Evolutionary conservation across 2,113 vertebrate species (phyloP).

Genomic region (Octodon degus): DNA sequence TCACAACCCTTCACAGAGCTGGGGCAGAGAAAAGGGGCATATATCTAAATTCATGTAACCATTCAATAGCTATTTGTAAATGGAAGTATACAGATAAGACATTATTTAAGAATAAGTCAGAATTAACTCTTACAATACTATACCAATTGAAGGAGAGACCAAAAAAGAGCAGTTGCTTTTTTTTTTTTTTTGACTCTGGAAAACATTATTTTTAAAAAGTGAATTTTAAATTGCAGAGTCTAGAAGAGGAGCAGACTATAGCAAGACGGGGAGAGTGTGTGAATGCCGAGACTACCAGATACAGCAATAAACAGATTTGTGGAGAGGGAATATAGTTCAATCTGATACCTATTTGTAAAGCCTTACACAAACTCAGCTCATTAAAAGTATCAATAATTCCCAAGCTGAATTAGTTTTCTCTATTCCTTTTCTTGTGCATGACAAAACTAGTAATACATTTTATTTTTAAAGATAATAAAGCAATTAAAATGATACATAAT

Average conservation of each 20-base stretch:
- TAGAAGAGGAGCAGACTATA: background rate
- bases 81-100: background rate
- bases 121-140: background rate
- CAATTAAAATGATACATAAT: too few relatives aligned
- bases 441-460: background rate
- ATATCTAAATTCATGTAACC: background rate
- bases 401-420: background rate
- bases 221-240: background rate
- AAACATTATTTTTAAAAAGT: constrained; percentile 9
- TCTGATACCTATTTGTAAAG: background rate
- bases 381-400: background rate
- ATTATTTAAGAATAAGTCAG: constrained; percentile 13
- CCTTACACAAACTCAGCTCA: background rate
- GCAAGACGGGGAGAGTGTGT: background rate
- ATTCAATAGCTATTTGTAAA: background rate
- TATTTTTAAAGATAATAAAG: too few relatives aligned
- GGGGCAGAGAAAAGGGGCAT: background rate
- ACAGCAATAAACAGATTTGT: background rate
- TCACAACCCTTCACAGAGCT: background rate
- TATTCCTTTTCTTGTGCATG: background rate
- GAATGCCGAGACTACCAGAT: fast-evolving
- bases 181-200: background rate
- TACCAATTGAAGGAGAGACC: background rate
- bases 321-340: background rate
- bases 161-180: background rate